Percentiles rank a stretch among this genome's conserved stretches.
Evolutionary conservation across 2,113 vertebrate genomes (phyloP).

Genomic region (Sinocyclocheilus grahami): DNA sequence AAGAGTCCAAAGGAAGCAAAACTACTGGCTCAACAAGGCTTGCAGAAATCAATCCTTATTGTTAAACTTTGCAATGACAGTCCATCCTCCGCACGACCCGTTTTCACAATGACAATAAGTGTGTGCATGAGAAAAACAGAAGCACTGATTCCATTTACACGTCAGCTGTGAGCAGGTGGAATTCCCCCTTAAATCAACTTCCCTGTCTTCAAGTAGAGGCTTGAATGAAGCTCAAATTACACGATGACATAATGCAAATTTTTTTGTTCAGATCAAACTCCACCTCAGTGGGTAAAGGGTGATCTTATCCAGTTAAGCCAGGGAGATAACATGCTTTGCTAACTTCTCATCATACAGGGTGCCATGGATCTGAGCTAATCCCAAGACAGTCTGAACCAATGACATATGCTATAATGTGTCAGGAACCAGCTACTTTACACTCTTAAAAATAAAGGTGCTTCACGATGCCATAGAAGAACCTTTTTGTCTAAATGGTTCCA

Average conservation of each 20-base stretch:
- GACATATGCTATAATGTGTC: not conserved
- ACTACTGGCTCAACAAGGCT: not conserved
- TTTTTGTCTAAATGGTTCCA: too few species aligned
- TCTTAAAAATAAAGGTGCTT: too few species aligned
- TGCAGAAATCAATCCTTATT: not conserved
- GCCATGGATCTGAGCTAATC: not conserved
- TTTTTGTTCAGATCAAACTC: not conserved
- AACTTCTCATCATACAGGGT: conserved; percentile 2
- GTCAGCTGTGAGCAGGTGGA: not conserved
- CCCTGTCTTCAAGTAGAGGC: not conserved
- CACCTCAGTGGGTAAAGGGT: conserved; percentile 18
- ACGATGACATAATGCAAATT: conserved; percentile 2
- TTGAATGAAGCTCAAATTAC: conserved; percentile 10
- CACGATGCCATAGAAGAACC: too few species aligned
- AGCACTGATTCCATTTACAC: not conserved
- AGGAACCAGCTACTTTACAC: not conserved
- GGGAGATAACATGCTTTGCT: conserved; percentile 24
- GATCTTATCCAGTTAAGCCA: conserved; percentile 31
- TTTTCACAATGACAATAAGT: not conserved
- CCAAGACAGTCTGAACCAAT: not conserved
- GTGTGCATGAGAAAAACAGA: not conserved
- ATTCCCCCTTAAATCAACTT: not conserved
- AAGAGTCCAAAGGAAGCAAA: not conserved
- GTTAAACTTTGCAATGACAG: not conserved
- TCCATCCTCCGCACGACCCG: not conserved